Conservation (phyloP, 2,888 invertebrate species). For the Linnaemya vulpina region DNA sequence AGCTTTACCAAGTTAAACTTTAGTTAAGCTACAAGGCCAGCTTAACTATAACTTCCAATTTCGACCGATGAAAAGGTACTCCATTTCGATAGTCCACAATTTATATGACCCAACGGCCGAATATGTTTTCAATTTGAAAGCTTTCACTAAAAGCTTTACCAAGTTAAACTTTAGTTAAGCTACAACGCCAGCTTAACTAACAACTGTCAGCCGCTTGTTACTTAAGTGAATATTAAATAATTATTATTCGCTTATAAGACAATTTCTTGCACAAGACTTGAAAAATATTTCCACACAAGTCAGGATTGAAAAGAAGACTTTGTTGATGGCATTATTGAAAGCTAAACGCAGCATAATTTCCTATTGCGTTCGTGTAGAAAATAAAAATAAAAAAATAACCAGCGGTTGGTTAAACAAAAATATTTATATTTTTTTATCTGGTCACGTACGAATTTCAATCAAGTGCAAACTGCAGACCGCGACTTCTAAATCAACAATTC, state of each 20-base stretch:
- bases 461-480: slow-evolving; percentile 48
- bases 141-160: neutral
- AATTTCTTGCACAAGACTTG: neutral
- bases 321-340: too few species aligned
- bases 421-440: slow-evolving; percentile 48
- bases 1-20: too few species aligned
- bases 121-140: neutral
- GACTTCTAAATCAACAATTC: slow-evolving; percentile 6
- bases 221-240: slow-evolving; percentile 28
- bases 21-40: neutral
- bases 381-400: too few species aligned
- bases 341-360: neutral
- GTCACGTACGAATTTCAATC: slow-evolving; percentile 70
- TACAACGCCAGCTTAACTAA: neutral
- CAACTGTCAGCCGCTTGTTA: neutral
- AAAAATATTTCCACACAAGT: neutral
- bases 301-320: slow-evolving; percentile 11
- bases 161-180: neutral
- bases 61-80: too few species aligned
- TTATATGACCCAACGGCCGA: neutral
- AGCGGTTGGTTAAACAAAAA: neutral
- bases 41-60: too few species aligned
- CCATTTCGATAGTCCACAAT: neutral
- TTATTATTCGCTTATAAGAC: slow-evolving; percentile 29
- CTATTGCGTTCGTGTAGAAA: too few species aligned